phyloP scores from a whole-genome alignment of 2,113 vertebrate genomes.

The Ageneiosus marmoratus region DNA sequence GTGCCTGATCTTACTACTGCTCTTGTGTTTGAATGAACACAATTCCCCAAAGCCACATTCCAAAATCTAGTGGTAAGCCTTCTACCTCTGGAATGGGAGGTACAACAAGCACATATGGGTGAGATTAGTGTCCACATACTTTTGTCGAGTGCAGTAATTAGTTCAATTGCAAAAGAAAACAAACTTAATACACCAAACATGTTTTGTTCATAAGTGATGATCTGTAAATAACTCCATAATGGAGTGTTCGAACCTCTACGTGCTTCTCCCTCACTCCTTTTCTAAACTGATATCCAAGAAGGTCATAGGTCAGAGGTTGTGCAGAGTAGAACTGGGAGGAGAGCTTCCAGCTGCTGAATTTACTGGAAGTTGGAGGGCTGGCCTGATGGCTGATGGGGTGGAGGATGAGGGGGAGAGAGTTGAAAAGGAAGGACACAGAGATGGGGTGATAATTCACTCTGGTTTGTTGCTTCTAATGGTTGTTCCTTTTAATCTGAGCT shows the following conservation, averaged over 20 bases:
- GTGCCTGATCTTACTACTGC: not conserved
- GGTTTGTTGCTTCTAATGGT: not conserved
- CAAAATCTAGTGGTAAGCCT: not conserved
- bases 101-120: not conserved
- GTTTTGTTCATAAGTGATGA: not conserved
- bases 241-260: not conserved
- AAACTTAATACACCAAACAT: not conserved
- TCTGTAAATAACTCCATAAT: not conserved
- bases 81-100: not conserved
- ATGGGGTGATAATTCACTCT: not conserved
- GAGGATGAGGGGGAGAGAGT: not conserved
- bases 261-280: not conserved
- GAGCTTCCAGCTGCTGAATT: slow-evolving; percentile 39
- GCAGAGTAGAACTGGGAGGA: slow-evolving; percentile 7
- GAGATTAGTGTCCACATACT: not conserved
- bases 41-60: not conserved
- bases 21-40: not conserved
- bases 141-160: not conserved
- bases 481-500: not conserved
- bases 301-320: slow-evolving; percentile 31
- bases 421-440: not conserved
- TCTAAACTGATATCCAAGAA: not conserved
- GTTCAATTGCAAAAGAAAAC: not conserved
- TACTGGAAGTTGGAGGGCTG: slow-evolving; percentile 42
- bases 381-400: not conserved